Conservation (phyloP, 2,113 vertebrate genomes). For the human (Homo sapiens) region DNA sequence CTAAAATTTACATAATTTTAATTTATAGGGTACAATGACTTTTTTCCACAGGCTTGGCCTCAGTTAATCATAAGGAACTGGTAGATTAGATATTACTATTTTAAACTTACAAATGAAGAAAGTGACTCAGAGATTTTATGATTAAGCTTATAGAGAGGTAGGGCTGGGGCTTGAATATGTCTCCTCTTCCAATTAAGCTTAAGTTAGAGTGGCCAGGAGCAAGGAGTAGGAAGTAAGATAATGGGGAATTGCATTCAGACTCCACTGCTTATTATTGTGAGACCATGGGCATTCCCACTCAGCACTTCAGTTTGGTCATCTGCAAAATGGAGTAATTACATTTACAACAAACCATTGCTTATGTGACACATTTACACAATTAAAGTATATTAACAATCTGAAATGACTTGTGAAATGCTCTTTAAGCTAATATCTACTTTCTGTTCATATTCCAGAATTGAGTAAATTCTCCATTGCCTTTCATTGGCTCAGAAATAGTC, state of each 20-base stretch:
- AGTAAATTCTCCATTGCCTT: background rate
- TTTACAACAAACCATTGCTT: background rate
- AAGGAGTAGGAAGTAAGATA: background rate
- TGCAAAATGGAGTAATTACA: background rate
- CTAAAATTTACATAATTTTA: background rate
- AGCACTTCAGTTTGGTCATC: background rate
- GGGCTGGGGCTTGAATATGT: background rate
- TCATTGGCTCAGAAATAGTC: background rate
- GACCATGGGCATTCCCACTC: background rate
- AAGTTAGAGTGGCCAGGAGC: background rate
- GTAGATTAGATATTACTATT: background rate
- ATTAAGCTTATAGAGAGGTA: background rate
- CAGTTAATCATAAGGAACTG: background rate
- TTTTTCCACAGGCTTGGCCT: background rate
- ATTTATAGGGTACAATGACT: background rate
- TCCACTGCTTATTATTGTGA: background rate
- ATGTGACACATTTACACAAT: background rate
- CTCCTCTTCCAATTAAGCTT: background rate
- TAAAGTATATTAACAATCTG: background rate
- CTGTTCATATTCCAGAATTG: conserved; percentile 1
- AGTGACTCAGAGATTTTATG: background rate
- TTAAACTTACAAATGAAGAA: background rate
- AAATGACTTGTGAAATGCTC: background rate
- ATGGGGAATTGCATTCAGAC: background rate
- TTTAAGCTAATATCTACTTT: background rate